Base-by-base conservation (phyloP, 2,113 vertebrate species). In the Anarhynchus alexandrinus region DNA sequence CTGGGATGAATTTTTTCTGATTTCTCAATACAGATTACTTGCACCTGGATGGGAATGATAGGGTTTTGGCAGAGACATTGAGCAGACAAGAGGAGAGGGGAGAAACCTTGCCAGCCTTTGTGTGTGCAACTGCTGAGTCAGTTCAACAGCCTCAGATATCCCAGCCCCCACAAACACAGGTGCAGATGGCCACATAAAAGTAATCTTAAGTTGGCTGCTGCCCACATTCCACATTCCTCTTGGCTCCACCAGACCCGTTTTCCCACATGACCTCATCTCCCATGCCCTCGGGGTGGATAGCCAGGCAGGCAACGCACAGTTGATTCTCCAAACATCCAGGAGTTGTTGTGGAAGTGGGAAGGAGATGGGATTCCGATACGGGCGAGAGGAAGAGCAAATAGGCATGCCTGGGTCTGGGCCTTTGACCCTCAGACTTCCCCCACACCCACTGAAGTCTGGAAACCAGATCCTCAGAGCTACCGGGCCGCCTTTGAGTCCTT, bases 221-320 rank as follows among this genome's bases (percentile, higher is more conserved):
- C 67, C 80, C 94, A 94, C 83, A 96, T 77, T 89, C 74, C 84
- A 95, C 91, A 97, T 97, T 97, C 91, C 65, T 93, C 82, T 92
- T 80, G 93, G 93, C 89, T 97, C 93, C 82, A 42, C 67, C 2
- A 4, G 36, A 94, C 79, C 59, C 40, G 2, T 93, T 94, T 95
- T 97, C 97, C 94, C 94, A 95, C 73, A 95, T 97, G 94, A 97
- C 88, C 92, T 98, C 94, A 97, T 97, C 88, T 92, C 85, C 74
- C 71, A 91, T 93, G 73, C 81, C 78, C 80, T 88, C 17, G 1
- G 4, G 19, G 95, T 8, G 0, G 32, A 54, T n/a, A 70, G 91
- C 43, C 83, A 81, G 67, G 77, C 72, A 96, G 82, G 78, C 77
- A 96, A 88, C 0, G 9, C 0, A 15, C 81, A 88, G 81, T n/a